Base-by-base conservation (phyloP, 2,797 vertebrate genomes). In the Enteromius radiatus region DNA sequence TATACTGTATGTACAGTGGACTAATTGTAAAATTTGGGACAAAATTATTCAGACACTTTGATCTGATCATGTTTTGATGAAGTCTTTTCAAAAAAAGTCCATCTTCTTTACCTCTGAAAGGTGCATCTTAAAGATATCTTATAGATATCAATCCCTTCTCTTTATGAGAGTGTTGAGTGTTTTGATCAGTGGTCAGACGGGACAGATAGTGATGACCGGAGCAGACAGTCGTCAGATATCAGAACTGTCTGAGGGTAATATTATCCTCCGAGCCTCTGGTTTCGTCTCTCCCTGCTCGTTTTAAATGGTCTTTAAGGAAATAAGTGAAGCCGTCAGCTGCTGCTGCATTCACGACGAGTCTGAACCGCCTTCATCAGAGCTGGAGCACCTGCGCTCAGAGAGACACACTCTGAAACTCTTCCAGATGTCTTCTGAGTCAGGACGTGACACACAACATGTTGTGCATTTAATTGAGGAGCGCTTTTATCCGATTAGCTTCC, bases 281-380 rank as follows among this genome's bases (percentile, higher is more conserved):
- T 49, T 85, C 84, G 84, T 84, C 75, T 78, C 74, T 71, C 74
- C 59, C 85, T 88, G 81, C 86, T 88, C 82, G 63, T 76, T 86
- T 70, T 84, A 88, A 89, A 49, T 81, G 78, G 86, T 83, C 47
- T 84, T 87, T 84, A 63, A 87, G 71, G 90, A 91, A 90, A 78
- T 86, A 89, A 76, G 79, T 87, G 76, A 85, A 79, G 82, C 78
- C 89, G 86, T 88, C 89, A 83, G 85, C 85, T 88, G 89, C 69
- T 81, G 68, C 85, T 87, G 85, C 86, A 78, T 87, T 94, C 75
- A 89, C 85, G 93, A 90, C 89, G 86, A 91, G 92, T 93, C 91
- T 88, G 83, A 90, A 93, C 93, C 86, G 69, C 78, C 87, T 83
- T 85, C 76, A 85, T 86, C 77, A 84, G 82, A 78, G 81, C n/a